phyloP scores from a whole-genome alignment of 2,888 invertebrate species.

The Dolichopus griseipennis region DNA sequence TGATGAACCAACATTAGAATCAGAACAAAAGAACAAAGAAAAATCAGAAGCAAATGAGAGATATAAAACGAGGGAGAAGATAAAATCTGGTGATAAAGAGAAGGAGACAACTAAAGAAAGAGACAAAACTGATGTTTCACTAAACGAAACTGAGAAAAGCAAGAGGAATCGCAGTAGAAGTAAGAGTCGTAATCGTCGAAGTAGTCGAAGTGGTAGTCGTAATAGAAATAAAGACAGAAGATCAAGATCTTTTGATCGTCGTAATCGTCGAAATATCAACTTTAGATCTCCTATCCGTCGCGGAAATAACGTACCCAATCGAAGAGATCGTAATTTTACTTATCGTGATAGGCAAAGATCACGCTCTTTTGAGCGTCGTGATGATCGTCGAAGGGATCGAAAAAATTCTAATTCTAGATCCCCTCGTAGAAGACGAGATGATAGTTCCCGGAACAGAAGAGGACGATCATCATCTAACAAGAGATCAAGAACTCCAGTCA shows the following conservation, averaged over 20 bases:
- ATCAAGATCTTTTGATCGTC: conserved; percentile 29
- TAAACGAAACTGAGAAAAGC: conserved; percentile 22
- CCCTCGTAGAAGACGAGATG: conserved; percentile 24
- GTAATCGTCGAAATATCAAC: conserved; percentile 30
- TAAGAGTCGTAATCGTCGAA: conserved; percentile 19
- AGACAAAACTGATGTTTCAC: conserved; percentile 27
- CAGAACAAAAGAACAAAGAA: background rate
- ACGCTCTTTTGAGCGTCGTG: conserved; percentile 33
- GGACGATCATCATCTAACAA: conserved; percentile 25
- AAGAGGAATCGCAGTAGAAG: conserved; percentile 3
- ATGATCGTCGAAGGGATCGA: conserved; percentile 20
- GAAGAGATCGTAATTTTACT: conserved; percentile 33
- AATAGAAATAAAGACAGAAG: conserved; percentile 25
- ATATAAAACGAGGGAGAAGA: background rate
- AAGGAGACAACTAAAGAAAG: conserved; percentile 46
- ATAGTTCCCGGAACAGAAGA: conserved; percentile 22
- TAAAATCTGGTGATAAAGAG: conserved; percentile 13
- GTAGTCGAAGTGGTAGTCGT: conserved; percentile 23
- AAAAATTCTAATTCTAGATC: conserved; percentile 21
- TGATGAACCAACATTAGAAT: conserved; percentile 31
- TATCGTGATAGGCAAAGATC: conserved; percentile 33
- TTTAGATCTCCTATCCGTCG: conserved; percentile 34
- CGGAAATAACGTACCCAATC: conserved; percentile 18
- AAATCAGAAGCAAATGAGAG: background rate
- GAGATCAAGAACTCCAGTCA: conserved; percentile 20